A percentile compares a stretch with the other conserved stretches of the same genome.
Evolutionary conservation across 2,888 invertebrate species (phyloP).

Genomic region (Octonoba sinensis): DNA sequence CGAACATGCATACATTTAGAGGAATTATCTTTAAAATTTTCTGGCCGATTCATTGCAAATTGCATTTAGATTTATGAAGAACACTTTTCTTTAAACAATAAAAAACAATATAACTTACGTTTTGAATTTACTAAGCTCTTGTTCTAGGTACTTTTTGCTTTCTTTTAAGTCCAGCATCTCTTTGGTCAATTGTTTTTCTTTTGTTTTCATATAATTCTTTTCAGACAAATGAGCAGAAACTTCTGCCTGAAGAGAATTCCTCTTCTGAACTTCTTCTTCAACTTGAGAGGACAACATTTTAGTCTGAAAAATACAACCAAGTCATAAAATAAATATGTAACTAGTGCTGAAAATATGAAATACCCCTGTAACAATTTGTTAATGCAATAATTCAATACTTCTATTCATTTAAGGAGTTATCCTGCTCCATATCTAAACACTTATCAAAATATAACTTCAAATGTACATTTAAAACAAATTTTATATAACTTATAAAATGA

Average conservation of each 20-base stretch:
- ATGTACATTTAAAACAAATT: too few species aligned
- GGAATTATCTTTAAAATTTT: too few species aligned
- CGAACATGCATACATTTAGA: too few species aligned
- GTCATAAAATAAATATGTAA: neutral
- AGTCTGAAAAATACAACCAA: constrained; percentile 73
- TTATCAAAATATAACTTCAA: too few species aligned
- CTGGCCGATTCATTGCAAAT: neutral
- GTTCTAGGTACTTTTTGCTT: constrained; percentile 80
- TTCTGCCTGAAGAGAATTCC: constrained; percentile 86
- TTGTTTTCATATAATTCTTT: constrained; percentile 79
- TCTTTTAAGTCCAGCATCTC: constrained; percentile 81
- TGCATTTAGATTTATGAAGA: neutral
- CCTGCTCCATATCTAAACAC: too few species aligned
- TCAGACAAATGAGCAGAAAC: constrained; percentile 80
- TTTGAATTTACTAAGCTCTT: constrained; percentile 82
- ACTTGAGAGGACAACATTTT: constrained; percentile 86
- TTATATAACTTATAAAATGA: too few species aligned
- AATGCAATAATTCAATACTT: too few species aligned
- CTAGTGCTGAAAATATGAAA: neutral
- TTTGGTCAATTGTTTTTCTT: constrained; percentile 80
- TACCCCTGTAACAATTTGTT: neutral
- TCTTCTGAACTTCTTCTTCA: constrained; percentile 91
- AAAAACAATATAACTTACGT: constrained; percentile 71
- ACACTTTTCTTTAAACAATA: neutral
- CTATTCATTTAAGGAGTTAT: too few species aligned